A percentile compares a stretch with the other conserved stretches of the same genome.
phyloP scores from a whole-genome alignment of 2,113 vertebrate genomes.

The Hassar affinis region DNA sequence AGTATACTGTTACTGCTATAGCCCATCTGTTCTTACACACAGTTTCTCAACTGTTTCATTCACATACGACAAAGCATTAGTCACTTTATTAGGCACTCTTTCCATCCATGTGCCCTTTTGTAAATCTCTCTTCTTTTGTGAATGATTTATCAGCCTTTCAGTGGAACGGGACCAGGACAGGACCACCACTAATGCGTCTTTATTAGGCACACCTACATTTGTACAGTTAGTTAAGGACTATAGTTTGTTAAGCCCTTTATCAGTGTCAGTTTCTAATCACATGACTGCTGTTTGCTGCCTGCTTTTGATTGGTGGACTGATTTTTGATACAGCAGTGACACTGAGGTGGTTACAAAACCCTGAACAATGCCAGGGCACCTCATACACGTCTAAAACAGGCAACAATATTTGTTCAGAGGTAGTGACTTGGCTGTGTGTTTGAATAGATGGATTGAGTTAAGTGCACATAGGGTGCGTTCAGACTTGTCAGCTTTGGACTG shows the following conservation, averaged over 20 bases:
- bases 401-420: not conserved
- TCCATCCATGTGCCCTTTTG: not conserved
- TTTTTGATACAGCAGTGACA: not conserved
- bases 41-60: not conserved
- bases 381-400: not conserved
- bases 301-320: not conserved
- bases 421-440: no score
- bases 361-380: not conserved
- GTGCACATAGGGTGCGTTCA: no score
- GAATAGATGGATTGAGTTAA: no score
- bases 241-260: not conserved
- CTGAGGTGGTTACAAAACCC: not conserved
- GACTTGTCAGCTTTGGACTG: no score
- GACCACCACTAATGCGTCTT: not conserved
- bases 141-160: not conserved
- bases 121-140: not conserved
- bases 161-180: not conserved
- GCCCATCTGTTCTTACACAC: not conserved
- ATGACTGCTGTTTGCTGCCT: not conserved
- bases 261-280: not conserved
- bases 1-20: not conserved
- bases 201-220: not conserved
- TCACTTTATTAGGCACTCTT: not conserved
- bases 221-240: not conserved
- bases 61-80: not conserved